Conservation (phyloP, 2,797 vertebrate genomes). For the Poecilia picta region DNA sequence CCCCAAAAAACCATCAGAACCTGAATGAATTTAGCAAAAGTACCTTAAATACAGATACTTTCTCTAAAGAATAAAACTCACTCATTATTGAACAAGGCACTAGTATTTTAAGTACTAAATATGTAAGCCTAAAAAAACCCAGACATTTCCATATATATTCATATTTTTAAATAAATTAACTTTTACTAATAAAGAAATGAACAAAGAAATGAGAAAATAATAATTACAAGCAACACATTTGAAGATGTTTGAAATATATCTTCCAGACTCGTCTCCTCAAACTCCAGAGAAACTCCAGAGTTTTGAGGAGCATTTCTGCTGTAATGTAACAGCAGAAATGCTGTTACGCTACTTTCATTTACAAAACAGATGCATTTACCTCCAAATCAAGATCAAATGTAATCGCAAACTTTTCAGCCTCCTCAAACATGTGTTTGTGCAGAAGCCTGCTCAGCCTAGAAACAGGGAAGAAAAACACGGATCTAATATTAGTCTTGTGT, state of each 20-base stretch:
- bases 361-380: conserved; percentile 68
- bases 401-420: conserved; percentile 95
- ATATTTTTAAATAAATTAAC: not conserved
- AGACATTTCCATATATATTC: not conserved
- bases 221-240: not conserved
- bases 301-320: no score
- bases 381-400: conserved; percentile 94
- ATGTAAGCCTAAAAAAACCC: not conserved
- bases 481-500: not conserved
- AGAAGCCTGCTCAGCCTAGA: conserved; percentile 92
- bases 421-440: conserved; percentile 93
- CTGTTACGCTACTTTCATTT: not conserved
- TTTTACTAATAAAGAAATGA: not conserved
- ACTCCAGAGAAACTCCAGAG: conserved; percentile 59
- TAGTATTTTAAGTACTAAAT: not conserved
- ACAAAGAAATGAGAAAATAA: not conserved
- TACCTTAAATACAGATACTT: not conserved
- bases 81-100: not conserved
- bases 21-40: not conserved
- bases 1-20: not conserved
- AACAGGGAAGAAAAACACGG: not conserved
- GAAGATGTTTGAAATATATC: conserved; percentile 4
- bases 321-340: not conserved
- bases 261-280: conserved; percentile 85
- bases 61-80: not conserved